Base-by-base conservation (phyloP, 2,888 invertebrate species). In the Campoletis raptor region DNA sequence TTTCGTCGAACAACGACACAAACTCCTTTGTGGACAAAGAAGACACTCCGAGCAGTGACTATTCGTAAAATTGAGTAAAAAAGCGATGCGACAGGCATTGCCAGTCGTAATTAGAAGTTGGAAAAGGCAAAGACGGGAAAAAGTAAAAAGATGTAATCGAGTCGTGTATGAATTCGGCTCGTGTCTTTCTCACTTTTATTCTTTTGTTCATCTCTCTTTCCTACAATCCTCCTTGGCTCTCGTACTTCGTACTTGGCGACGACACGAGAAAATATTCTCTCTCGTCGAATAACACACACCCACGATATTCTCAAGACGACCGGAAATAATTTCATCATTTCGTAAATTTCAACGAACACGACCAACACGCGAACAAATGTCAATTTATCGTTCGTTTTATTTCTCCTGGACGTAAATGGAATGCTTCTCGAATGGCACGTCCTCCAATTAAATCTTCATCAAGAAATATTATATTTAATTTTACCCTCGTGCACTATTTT, bases 241-340 rank as follows among this genome's bases (percentile, higher is more conserved):
- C 42, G 72, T 42, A 36, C 37, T 37, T 69, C 61, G 40, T 64
- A 72, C 42, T 61, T 37, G 1, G 37, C 57, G n/a, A 36, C 48
- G 30, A 15, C 24, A 67, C 61, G 45, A 70, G 36, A 66, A 52
- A 72, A 15, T 12, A 36, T 64, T 70, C 12, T 24, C 12, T 24
- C 61, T 83, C 74, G 67, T 77, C 4, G 15, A 45, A 57, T 45
- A 3, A 21, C 61, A n/a, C 61, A 70, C 69, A 45, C 42, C n/a
- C 69, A 54, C 69, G 37, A 9, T 42, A 61, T 61, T 61, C 42
- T 36, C 57, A 12, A 18, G 42, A 45, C 64, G 30, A 24, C 45
- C 61, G 72, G 72, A 80, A 83, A 69, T 52, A 83, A 70, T 85
- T 83, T 76, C 77, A 54, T 70, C 74, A 37, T 76, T 85, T 76